A percentile compares a stretch with the other conserved stretches of the same genome.
Conservation (phyloP, 1,140 invertebrate species). For the Brachionus rotundiformis region DNA sequence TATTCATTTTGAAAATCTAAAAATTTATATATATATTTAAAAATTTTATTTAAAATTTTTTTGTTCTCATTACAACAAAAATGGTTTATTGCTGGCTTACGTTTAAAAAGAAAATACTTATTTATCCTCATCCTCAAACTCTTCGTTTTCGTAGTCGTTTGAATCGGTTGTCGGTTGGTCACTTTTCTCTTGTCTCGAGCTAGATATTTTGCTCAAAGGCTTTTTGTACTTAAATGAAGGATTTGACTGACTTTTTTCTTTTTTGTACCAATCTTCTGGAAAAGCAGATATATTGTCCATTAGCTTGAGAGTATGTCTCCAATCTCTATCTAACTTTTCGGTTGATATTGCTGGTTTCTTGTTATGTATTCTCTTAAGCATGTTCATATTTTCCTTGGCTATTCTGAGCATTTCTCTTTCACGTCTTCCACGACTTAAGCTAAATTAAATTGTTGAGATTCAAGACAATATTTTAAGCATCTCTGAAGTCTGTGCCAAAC, state of each 20-base stretch:
- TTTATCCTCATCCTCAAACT: conserved; percentile 34
- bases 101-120: not conserved
- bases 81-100: not conserved
- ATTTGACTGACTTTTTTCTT: conserved; percentile 52
- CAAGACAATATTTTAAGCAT: too few relatives aligned
- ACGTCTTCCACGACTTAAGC: conserved; percentile 61
- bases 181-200: not conserved
- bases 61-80: conserved; percentile 16
- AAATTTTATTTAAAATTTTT: not conserved
- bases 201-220: conserved; percentile 18
- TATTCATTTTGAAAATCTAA: not conserved
- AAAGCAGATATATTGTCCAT: conserved; percentile 63
- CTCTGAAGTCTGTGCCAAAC: too few relatives aligned
- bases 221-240: conserved; percentile 21
- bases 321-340: conserved; percentile 58
- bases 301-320: conserved; percentile 61
- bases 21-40: not conserved
- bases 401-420: conserved; percentile 60
- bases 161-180: not conserved
- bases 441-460: too few relatives aligned
- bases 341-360: conserved; percentile 61
- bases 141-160: conserved; percentile 20
- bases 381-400: conserved; percentile 60
- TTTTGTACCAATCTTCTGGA: conserved; percentile 63
- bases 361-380: conserved; percentile 58